Conservation (phyloP, 2,888 invertebrate species). For the Eubasilissa splendida region DNA sequence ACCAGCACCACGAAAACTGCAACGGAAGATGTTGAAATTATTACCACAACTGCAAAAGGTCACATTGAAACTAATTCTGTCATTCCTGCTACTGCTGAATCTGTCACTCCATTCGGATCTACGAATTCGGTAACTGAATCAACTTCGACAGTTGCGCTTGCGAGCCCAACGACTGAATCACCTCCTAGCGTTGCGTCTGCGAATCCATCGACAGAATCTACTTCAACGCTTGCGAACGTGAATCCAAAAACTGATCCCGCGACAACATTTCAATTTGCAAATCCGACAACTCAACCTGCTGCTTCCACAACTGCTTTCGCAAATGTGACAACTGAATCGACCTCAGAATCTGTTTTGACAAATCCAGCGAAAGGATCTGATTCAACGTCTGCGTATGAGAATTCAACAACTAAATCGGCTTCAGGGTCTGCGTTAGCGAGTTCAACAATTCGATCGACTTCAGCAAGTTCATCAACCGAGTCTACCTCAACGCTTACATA, state of each 20-base stretch:
- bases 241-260: neutral
- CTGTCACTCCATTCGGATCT: neutral
- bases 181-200: neutral
- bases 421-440: too few relatives aligned
- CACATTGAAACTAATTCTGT: constrained; percentile 46
- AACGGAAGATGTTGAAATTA: constrained; percentile 34
- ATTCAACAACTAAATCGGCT: too few relatives aligned
- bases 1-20: constrained; percentile 58
- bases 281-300: constrained; percentile 35
- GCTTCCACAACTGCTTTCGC: constrained; percentile 43
- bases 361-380: too few relatives aligned
- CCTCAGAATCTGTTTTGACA: too few relatives aligned
- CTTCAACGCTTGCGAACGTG: neutral
- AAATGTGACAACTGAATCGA: constrained; percentile 17
- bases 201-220: constrained; percentile 19
- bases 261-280: neutral
- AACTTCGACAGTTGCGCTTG: neutral
- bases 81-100: constrained; percentile 8
- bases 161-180: constrained; percentile 9
- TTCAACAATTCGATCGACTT: too few relatives aligned
- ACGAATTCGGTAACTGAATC: constrained; percentile 23
- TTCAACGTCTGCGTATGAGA: too few relatives aligned
- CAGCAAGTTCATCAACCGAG: too few relatives aligned
- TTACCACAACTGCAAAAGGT: constrained; percentile 56
- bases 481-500: too few relatives aligned